Conservation (phyloP, 2,113 vertebrate genomes). For the Carassius carassius region DNA sequence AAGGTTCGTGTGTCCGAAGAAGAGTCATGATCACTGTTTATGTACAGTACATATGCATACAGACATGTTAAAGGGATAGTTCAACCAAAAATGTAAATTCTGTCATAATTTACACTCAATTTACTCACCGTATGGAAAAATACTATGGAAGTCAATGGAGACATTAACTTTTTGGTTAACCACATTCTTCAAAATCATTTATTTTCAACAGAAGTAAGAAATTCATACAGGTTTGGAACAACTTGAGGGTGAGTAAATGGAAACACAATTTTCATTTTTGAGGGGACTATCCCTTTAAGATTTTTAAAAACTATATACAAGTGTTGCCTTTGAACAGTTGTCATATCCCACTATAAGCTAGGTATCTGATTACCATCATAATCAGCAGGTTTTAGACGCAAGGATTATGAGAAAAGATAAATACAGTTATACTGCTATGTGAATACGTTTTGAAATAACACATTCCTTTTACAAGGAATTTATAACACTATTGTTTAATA, state of each 20-base stretch:
- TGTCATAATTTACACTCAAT: no score
- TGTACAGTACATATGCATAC: background rate
- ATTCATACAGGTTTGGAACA: no score
- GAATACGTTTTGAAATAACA: conserved; percentile 26
- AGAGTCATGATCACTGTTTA: conserved; percentile 1
- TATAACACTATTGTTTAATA: conserved; percentile 34
- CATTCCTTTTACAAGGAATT: conserved; percentile 35
- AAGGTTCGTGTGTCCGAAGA: conserved; percentile 49
- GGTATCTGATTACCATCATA: background rate
- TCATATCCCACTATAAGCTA: conserved; percentile 29
- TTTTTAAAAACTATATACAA: background rate
- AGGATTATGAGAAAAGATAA: background rate
- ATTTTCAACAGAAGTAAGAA: no score
- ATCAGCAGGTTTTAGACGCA: background rate
- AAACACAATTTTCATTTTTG: no score
- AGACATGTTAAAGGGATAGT: no score
- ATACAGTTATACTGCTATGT: conserved; percentile 41
- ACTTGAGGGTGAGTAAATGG: no score
- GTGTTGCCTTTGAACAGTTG: background rate
- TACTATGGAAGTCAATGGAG: no score
- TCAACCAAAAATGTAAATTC: no score
- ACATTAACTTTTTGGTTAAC: no score
- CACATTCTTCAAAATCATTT: no score
- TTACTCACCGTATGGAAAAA: no score
- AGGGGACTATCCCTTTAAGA: no score